phyloP scores from a whole-genome alignment of 1,140 invertebrate genomes.

The Temnothorax longispinosus region DNA sequence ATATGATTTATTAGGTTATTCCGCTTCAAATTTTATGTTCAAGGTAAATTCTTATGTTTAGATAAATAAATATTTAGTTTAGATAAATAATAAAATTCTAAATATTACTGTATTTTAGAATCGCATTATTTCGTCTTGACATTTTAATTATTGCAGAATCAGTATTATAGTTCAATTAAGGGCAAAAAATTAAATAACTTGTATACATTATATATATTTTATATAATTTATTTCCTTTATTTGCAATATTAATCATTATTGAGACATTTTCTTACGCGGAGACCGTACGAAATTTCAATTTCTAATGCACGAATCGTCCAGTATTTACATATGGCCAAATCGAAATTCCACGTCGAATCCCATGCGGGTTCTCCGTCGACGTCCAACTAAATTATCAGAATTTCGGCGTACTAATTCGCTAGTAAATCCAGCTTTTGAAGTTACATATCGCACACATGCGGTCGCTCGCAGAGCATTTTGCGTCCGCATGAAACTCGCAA shows the following conservation, averaged over 20 bases:
- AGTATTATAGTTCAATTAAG: background rate
- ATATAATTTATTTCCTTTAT: background rate
- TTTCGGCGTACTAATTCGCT: conserved; percentile 53
- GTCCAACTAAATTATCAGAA: conserved; percentile 60
- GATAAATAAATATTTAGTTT: background rate
- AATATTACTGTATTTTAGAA: background rate
- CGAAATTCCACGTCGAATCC: conserved; percentile 54
- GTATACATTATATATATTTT: background rate
- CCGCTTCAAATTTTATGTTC: background rate
- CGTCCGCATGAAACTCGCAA: conserved; percentile 49
- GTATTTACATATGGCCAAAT: conserved; percentile 29
- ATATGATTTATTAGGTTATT: background rate
- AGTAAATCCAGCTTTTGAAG: conserved; percentile 56
- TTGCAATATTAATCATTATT: background rate
- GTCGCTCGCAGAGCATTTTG: conserved; percentile 46
- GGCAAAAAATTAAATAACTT: background rate
- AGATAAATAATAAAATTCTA: background rate
- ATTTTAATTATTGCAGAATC: background rate
- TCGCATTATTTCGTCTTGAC: background rate
- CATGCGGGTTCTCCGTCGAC: conserved; percentile 36
- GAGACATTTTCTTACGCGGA: background rate
- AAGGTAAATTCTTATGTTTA: background rate
- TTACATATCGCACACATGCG: conserved; percentile 52
- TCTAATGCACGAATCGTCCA: conserved; percentile 41
- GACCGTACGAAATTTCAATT: conserved; percentile 21